A percentile compares a stretch with the other conserved stretches of the same genome.
phyloP scores from a whole-genome alignment of 2,888 invertebrate genomes.

The Glyphotaelius pellucidus region DNA sequence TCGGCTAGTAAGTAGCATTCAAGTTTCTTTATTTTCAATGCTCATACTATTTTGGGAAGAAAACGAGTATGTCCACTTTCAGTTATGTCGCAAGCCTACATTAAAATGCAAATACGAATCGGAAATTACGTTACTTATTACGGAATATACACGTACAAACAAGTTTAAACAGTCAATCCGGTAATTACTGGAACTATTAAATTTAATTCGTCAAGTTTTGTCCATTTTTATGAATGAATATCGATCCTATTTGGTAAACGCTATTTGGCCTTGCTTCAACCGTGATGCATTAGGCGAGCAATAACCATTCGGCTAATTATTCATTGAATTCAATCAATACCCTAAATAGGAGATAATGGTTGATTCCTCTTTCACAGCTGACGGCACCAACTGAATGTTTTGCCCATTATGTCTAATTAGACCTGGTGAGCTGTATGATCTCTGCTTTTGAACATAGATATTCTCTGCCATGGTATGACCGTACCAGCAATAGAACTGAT shows the following conservation, averaged over 20 bases:
- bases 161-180: not conserved
- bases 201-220: not conserved
- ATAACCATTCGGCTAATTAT: not conserved
- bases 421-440: not conserved
- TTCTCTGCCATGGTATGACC: not conserved
- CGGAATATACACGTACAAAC: not conserved
- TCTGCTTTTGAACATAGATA: not conserved
- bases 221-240: not conserved
- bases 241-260: not conserved
- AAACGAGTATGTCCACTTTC: not conserved
- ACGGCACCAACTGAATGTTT: not conserved
- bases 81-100: not conserved
- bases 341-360: not conserved
- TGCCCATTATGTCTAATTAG: not conserved
- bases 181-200: not conserved
- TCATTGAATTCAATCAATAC: not conserved
- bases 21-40: not conserved
- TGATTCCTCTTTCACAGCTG: not conserved
- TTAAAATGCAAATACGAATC: not conserved
- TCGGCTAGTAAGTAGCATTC: not conserved
- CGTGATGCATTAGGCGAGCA: not conserved
- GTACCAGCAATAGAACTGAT: not conserved
- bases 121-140: not conserved
- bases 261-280: not conserved
- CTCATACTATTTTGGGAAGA: not conserved